A percentile compares a stretch with the other conserved stretches of the same genome.
Conservation (phyloP, 1,140 invertebrate genomes). For the Lepidurus couesii region DNA sequence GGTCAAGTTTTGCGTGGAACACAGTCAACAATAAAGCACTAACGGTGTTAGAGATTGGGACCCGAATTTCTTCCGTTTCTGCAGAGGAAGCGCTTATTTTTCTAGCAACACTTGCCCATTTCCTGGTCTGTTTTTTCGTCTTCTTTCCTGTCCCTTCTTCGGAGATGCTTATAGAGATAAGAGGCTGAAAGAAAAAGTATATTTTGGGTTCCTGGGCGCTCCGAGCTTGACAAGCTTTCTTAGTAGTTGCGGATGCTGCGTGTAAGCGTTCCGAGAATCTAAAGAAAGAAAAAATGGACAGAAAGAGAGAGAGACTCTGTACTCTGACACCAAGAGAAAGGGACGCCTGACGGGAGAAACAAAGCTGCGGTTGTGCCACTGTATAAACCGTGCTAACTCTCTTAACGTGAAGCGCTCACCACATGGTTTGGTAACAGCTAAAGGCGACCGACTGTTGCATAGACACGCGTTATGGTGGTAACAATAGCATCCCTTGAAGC, state of each 20-base stretch:
- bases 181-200: slow-evolving; percentile 4
- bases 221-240: slow-evolving; percentile 4
- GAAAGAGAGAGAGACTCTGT: neutral
- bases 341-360: neutral
- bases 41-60: neutral
- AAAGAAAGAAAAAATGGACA: neutral
- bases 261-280: neutral
- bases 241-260: neutral
- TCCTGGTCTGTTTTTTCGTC: slow-evolving; percentile 14
- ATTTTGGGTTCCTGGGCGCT: neutral
- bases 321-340: neutral
- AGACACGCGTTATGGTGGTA: slow-evolving; percentile 12
- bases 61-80: neutral
- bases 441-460: slow-evolving; percentile 17
- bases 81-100: neutral
- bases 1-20: neutral
- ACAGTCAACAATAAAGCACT: neutral
- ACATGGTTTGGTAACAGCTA: slow-evolving; percentile 15
- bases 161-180: neutral
- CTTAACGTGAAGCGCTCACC: neutral
- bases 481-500: neutral
- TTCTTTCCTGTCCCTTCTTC: neutral
- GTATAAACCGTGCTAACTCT: neutral
- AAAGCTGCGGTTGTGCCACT: neutral
- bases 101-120: slow-evolving; percentile 19